Percentiles rank a stretch among this genome's conserved stretches.
These are phyloP conservation scores for Tapirus terrestris DNA, from an alignment of 2,113 vertebrate genomes.

Conservation along the genomic window DNA sequence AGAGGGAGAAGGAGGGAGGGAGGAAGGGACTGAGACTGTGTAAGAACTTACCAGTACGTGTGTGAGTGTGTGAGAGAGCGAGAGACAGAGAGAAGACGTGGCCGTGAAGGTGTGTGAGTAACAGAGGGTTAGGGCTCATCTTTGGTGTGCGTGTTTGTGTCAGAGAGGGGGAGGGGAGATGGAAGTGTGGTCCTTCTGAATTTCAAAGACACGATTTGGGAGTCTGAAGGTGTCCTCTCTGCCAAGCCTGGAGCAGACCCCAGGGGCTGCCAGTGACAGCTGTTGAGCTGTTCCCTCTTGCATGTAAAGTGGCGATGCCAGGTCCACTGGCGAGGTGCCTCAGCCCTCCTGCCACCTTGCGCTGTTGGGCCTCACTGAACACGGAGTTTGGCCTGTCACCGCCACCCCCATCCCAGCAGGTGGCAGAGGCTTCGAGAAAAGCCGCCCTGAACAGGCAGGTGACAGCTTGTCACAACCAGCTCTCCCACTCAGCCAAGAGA, in stretches of 20 bases:
- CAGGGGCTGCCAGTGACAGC: slow-evolving; percentile 74
- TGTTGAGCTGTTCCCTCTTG: slow-evolving; percentile 70
- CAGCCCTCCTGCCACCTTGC: slow-evolving; percentile 64
- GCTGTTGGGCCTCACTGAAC: slow-evolving; percentile 50
- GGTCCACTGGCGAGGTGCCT: slow-evolving; percentile 6
- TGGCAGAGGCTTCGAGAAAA: slow-evolving; percentile 29
- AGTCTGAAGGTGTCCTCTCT: slow-evolving; percentile 74
- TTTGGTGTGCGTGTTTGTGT: background rate
- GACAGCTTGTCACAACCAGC: slow-evolving; percentile 63
- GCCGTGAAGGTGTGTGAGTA: background rate
- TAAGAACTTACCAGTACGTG: background rate
- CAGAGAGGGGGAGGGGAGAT: background rate
- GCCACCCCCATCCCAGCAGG: slow-evolving; percentile 34
- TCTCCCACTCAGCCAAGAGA: background rate
- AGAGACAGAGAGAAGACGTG: background rate
- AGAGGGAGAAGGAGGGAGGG: too few species aligned
- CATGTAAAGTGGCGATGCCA: slow-evolving; percentile 64
- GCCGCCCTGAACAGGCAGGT: slow-evolving; percentile 55
- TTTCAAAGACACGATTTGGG: slow-evolving; percentile 70
- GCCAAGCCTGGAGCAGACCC: slow-evolving; percentile 69
- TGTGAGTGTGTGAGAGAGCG: background rate
- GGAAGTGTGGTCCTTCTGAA: slow-evolving; percentile 36
- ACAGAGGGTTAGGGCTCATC: background rate
- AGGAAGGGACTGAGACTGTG: background rate
- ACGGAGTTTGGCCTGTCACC: slow-evolving; percentile 27